These are phyloP conservation scores for Platerodrilus igneus DNA, from an alignment of 2,888 invertebrate species.

Conservation along the genomic window DNA sequence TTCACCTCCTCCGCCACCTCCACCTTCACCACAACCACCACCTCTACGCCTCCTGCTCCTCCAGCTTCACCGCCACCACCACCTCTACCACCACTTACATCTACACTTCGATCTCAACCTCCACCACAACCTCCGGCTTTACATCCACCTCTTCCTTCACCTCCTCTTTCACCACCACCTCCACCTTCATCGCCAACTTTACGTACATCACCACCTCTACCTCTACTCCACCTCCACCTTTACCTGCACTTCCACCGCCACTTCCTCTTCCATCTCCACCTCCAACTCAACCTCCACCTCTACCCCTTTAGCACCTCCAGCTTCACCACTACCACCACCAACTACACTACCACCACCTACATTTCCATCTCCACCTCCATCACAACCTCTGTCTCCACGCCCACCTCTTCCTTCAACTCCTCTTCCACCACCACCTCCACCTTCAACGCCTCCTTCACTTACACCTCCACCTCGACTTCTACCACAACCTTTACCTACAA, in stretches of 20 bases:
- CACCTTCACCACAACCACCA: too few species aligned
- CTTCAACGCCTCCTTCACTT: too few species aligned
- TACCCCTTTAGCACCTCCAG: background rate
- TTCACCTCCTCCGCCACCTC: too few species aligned
- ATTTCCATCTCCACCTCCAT: too few species aligned
- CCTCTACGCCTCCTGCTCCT: background rate
- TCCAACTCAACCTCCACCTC: background rate
- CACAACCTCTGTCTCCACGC: background rate
- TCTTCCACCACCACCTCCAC: too few species aligned
- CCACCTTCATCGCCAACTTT: background rate
- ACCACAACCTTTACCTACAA: too few species aligned
- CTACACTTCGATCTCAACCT: background rate
- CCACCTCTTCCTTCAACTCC: background rate
- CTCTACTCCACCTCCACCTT: too few species aligned
- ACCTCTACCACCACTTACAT: background rate
- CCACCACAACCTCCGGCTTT: background rate
- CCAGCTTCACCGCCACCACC: background rate
- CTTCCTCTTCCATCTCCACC: too few species aligned
- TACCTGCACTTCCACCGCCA: too few species aligned
- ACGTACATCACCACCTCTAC: conserved; percentile 1
- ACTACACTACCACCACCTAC: too few species aligned
- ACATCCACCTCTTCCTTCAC: background rate
- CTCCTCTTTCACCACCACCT: background rate
- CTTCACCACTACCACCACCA: too few species aligned
- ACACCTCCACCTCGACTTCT: too few species aligned